Base-by-base conservation (phyloP, 1,140 invertebrate species). In the Archivesica marissinica region DNA sequence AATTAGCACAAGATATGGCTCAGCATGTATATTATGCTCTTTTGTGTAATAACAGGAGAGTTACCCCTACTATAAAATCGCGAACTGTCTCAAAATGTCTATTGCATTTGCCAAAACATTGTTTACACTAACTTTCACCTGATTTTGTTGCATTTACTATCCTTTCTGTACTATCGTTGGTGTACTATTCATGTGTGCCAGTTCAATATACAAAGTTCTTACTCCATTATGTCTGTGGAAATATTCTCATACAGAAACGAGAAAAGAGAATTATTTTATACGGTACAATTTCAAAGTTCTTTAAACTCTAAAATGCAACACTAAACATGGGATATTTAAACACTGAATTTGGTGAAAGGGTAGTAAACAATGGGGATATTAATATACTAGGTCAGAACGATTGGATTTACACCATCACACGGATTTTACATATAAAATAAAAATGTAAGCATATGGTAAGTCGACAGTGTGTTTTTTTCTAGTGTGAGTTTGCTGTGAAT, bases 1-100 rank as follows among this genome's bases (percentile, higher is more conserved):
- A 81, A 81, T 81, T 70, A 81, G 44, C 78, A 81, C 20, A 35
- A 70, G 47, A 78, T 47, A 78, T 17, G 28, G 35, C 59, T 28
- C 50, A 28, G 13, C 76, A 78, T 78, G 76, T 78, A 78, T 78
- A 61, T 61, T 64, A 56, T 64, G 59, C 76, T 59, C 76, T 39
- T n/a, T 47, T 41, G 54, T 44, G 39, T 59, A 56, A 64, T 41
- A 44, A 17, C 13, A 20, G n/a, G 68, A 50, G 68, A 72, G 68
- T 72, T 72, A 72, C 68, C 50, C n/a, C 68, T 47, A 23, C 44
- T 72, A 72, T 72, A 72, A 52, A 72, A 47, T 72, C 4, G 44
- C 30, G 68, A 33, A 72, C 50, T 47, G 68, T 44, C 68, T 72
- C 68, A 72, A 72, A 72, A 72, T 72, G 68, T 47, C 28, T 20